Base-by-base conservation (phyloP, 2,888 invertebrate species). In the Tachina fera region DNA sequence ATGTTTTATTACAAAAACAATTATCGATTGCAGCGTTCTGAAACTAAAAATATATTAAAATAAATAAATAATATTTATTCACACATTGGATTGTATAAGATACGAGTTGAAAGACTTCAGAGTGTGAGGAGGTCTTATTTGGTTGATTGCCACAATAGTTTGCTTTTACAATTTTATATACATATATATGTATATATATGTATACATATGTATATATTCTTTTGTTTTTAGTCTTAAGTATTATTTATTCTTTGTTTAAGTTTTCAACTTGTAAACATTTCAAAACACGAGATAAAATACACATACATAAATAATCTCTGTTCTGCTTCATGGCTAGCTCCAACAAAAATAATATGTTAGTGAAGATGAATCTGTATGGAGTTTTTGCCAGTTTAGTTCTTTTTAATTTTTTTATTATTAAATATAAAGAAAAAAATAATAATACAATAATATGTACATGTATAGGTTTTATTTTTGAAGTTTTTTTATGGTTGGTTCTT, bases 281-380 rank as follows among this genome's bases (percentile, higher is more conserved):
- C 67, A 63, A 82, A 82, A 82, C 68, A 82, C 45, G 19, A 82
- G 82, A 70, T 76, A 41, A 81, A 81, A 47, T 61, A 70, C 19
- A 82, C 63, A 80, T 63, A 82, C 63, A 80, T 63, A 78, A 71
- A 81, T 74, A 74, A 82, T 81, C 75, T 81, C 70, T 14, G 14
- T 74, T 80, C 47, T 67, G 45, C 65, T 79, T 65, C 47, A 79
- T 45, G 79, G 79, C 56, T 65, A 65, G 31, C 0, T 0, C 5
- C 1, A 22, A 31, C 31, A 31, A 31, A 63, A 63, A 70, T 60
- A 53, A 6, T n/a, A n/a, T 13, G 43, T 43, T 70, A 1, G 45
- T 51, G 8, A 41, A 70, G 61, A 70, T 68, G 68, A 19, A 49
- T 47, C 68, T 68, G 22, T 16, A 31, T 31, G 14, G 10, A 78